Evolutionary conservation across 2,888 invertebrate genomes (phyloP), one percentile per base, ranked within the genome.

Genomic region (Pandemis cinnamomeana): DNA sequence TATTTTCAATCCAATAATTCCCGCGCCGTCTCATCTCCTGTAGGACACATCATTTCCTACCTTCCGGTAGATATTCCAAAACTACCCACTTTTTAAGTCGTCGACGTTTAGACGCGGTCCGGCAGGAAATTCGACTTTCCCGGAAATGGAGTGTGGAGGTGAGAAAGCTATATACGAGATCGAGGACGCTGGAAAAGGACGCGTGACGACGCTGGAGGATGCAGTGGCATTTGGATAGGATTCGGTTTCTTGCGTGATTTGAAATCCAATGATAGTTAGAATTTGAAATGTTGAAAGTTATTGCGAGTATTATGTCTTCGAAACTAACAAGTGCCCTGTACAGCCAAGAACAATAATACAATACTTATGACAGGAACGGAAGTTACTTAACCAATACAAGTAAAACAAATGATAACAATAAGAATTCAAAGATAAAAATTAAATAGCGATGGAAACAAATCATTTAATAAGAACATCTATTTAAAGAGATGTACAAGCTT

Each of bases 71-170:
- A 90, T 89, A 87, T 88, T 87, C 89, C 86, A 87, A 87, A 87
- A 89, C 89, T 91, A 90, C 89, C 91, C 91, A 89, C 91, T 91
- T 92, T 92, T 92, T 93, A 91, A 90, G 88, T 86, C 87, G 78
- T 79, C 89, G 88, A 87, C 90, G 88, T 87, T 87, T 89, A 87
- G 80, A 77, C 82, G 46, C 83, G 86, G 86, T 82, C 85, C 87
- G 87, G 86, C 89, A 86, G 88, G 90, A 90, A 89, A 89, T 86
- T 86, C 86, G 84, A 82, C 85, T 85, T 86, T 86, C 84, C 83
- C 88, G 93, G 93, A 94, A 93, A 94, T 94, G 90, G 92, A 92
- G 85, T 88, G 90, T 84, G 89, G 86, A 87, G 88, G 87, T 84
- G 88, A 87, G 89, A 92, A 78, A 84, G 83, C 78, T 76, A 71